Base-by-base conservation (phyloP, 37 sponge, comb jelly and placozoan species). In the Aphrocallistes beatrix region DNA sequence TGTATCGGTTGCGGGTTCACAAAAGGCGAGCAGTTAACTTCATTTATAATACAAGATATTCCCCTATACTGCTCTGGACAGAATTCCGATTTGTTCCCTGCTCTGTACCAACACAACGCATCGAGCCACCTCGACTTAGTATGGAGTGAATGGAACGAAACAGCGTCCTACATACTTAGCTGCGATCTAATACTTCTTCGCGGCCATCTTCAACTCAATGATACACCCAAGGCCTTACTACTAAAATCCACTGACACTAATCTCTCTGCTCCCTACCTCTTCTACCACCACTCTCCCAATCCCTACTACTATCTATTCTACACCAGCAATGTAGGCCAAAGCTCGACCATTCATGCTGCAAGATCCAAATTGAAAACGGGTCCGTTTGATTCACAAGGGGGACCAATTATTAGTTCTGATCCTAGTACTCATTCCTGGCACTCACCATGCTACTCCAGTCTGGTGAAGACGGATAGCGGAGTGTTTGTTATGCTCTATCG, bases 1-100 rank as follows among this genome's bases (percentile, higher is more conserved):
- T 60, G 75, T 60, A 60, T 60, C 34, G 75, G 75, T 25, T 60
- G n/a, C 75, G 75, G 75, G 25, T 32, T 60, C n/a, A 60, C 75
- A 6, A 60, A 13, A 28, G 34, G n/a, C 3, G 3, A 13, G n/a
- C 28, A 60, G 3, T 60, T 19, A 3, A 60, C 75, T 60, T 3
- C 75, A 19, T 60, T 60, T 13, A 25, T 28, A 3, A 60, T 60
- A 8, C 10, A 60, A 3, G 75, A 60, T 19, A 60, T 32, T 28
- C 75, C 75, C 8, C 8, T 60, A 3, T 60, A 19, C 34, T 60
- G 75, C 34, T 60, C 75, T 28, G 75, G n/a, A 6, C 10, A 1
- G 25, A 3, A 6, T 13, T 60, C 75, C n/a, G 21, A 60, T 3
- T 30, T 60, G 34, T 60, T 28, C 34, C 75, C 75, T 60, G 25